These are phyloP conservation scores for Dryoscopus gambensis DNA, from an alignment of 2,113 vertebrate species.

Conservation along the genomic window DNA sequence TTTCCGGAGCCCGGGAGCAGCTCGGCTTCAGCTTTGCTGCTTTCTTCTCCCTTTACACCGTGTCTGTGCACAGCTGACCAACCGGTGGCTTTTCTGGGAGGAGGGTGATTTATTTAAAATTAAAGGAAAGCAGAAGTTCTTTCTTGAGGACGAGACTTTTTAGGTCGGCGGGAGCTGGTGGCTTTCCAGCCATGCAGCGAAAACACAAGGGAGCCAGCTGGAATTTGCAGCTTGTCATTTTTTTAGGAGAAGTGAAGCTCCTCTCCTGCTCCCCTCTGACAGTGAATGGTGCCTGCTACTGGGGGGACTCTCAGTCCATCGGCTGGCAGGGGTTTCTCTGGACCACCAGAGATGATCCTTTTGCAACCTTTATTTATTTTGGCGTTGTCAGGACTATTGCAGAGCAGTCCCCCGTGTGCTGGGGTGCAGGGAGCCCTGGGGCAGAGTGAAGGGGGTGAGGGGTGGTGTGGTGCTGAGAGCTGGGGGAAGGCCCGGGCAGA, in stretches of 20 bases:
- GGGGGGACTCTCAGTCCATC: neutral
- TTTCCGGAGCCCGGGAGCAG: neutral
- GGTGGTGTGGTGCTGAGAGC: neutral
- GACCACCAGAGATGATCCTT: neutral
- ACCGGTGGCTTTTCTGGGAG: neutral
- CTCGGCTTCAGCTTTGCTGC: neutral
- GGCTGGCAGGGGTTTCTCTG: neutral
- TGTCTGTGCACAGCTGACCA: constrained; percentile 9
- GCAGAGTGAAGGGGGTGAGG: neutral
- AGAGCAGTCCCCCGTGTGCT: neutral
- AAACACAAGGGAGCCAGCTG: neutral
- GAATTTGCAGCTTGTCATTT: neutral
- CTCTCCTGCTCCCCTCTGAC: neutral
- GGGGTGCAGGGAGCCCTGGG: neutral
- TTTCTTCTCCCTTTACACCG: neutral
- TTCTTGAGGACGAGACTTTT: neutral
- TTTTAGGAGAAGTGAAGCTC: neutral
- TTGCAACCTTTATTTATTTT: neutral
- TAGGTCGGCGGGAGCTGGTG: neutral
- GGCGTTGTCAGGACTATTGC: neutral
- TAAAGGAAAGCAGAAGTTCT: constrained; percentile 51
- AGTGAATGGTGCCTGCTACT: neutral
- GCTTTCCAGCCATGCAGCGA: neutral
- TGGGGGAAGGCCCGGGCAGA: fast-evolving
- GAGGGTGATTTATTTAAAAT: constrained; percentile 48